These are phyloP conservation scores for Decapterus maruadsi DNA, from an alignment of 2,797 vertebrate genomes.

Conservation along the genomic window DNA sequence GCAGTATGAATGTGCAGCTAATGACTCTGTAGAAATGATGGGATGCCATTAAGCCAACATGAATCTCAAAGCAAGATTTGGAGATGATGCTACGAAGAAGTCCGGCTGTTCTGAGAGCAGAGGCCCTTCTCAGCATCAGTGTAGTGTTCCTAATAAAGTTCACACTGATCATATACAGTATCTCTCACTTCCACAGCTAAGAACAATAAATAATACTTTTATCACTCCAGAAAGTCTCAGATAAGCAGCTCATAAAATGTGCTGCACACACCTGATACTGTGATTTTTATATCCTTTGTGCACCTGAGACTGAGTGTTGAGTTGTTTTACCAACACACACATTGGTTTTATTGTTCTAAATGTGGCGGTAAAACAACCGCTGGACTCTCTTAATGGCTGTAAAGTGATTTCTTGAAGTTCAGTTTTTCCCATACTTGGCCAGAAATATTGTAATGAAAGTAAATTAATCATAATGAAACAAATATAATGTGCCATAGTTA, in stretches of 20 bases:
- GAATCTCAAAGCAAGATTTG: background rate
- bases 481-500: background rate
- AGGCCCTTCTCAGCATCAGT: background rate
- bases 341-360: slow-evolving; percentile 15
- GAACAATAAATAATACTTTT: slow-evolving; percentile 21
- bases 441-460: slow-evolving; percentile 1
- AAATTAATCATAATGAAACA: slow-evolving; percentile 12
- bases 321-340: background rate
- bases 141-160: background rate
- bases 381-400: slow-evolving; percentile 10
- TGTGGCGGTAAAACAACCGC: slow-evolving; percentile 3
- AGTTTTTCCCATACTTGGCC: background rate
- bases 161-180: background rate
- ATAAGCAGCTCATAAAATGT: slow-evolving; percentile 35
- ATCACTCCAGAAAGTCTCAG: slow-evolving; percentile 10
- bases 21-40: background rate
- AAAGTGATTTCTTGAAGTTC: slow-evolving; percentile 15
- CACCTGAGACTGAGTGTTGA: background rate
- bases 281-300: background rate
- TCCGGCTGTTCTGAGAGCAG: background rate
- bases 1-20: background rate
- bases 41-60: background rate
- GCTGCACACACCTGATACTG: background rate
- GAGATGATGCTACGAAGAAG: background rate
- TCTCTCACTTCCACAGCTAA: slow-evolving; percentile 14